Evolutionary conservation across 2,113 vertebrate species (phyloP).

Genomic region (Regulus satrapa): DNA sequence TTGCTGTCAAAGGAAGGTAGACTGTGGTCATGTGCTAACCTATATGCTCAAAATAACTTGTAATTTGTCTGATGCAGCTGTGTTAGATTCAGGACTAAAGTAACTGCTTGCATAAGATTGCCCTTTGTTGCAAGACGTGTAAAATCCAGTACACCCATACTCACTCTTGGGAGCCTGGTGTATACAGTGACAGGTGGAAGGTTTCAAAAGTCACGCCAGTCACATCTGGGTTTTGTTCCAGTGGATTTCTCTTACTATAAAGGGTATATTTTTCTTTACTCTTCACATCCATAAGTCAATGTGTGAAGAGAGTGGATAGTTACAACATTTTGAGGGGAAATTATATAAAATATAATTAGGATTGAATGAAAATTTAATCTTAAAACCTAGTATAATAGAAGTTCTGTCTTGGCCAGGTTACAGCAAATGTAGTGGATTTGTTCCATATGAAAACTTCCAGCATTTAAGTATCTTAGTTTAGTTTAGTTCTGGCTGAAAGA

Average conservation of each 20-base stretch:
- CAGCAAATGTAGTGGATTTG: neutral
- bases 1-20: neutral
- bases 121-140: neutral
- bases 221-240: neutral
- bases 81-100: neutral
- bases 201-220: neutral
- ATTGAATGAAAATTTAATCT: neutral
- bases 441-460: neutral
- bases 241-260: neutral
- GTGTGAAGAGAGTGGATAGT: neutral
- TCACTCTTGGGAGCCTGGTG: neutral
- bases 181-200: neutral
- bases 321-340: neutral
- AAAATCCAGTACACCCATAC: neutral
- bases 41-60: neutral
- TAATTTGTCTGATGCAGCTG: neutral
- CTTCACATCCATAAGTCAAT: neutral
- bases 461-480: neutral
- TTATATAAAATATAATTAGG: neutral
- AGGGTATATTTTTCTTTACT: neutral
- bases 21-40: neutral
- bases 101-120: neutral
- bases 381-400: neutral
- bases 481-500: neutral
- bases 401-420: neutral